Evolutionary conservation across 2,888 invertebrate genomes (phyloP).

Genomic region (Nomada fucata): DNA sequence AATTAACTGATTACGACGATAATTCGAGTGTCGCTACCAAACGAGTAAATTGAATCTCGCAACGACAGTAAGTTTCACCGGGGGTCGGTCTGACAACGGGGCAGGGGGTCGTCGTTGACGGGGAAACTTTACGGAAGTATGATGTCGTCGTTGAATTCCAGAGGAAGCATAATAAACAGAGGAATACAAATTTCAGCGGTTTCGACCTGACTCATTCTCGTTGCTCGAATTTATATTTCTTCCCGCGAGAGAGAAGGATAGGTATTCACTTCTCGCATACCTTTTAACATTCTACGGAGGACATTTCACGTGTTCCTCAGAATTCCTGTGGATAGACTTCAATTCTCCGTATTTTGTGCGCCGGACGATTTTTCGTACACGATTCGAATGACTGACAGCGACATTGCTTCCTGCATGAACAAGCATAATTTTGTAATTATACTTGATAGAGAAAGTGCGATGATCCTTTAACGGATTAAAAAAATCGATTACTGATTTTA

Average conservation of each 20-base stretch:
- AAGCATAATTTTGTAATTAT: no score
- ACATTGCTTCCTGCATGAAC: no score
- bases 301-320: no score
- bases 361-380: no score
- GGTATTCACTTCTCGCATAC: neutral
- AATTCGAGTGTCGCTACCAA: conserved; percentile 32
- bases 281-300: no score
- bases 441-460: no score
- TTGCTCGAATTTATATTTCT: conserved; percentile 6
- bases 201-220: neutral
- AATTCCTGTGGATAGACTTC: no score
- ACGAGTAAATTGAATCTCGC: conserved; percentile 33
- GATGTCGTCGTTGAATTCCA: conserved; percentile 24
- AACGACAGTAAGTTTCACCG: conserved; percentile 24
- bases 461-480: no score
- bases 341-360: neutral
- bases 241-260: no score
- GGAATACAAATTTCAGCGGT: conserved; percentile 21
- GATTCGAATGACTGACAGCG: no score
- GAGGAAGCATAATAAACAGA: conserved; percentile 21
- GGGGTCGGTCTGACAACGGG: neutral
- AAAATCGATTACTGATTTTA: no score
- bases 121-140: conserved; percentile 22
- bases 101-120: conserved; percentile 19
- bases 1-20: conserved; percentile 29